Evolutionary conservation across 2,797 vertebrate species (phyloP), one percentile per base, ranked within the genome.

Genomic region (Siniperca undulata): DNA sequence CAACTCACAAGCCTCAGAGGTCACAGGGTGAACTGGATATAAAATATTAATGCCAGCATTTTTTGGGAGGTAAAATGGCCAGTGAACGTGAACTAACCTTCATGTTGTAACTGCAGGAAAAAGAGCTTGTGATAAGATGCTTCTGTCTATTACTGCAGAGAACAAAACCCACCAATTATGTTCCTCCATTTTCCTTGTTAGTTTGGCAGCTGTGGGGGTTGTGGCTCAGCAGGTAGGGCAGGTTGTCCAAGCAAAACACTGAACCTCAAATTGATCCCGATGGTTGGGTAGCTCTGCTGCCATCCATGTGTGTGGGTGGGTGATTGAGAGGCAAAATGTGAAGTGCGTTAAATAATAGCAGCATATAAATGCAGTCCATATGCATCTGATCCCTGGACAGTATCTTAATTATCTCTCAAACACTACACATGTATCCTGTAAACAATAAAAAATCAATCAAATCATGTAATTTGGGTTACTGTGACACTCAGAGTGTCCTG

Each of bases 191-290:
- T 13, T 30, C 52, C 55, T 52, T 2, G n/a, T 58, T n/a, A 34
- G 22, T 24, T 30, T 56, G 30, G 34, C 67, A 71, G 73, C 67
- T 30, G 46, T 12, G 59, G 13, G 4, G 61, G 53, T 24, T n/a
- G 46, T 27, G n/a, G 34, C 71, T 36, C 78, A 68, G 64, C 70
- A 38, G 24, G 52, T 52, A 30, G 36, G 48, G 30, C 56, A 24
- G 66, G 24, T n/a, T 10, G 9, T 72, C 77, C 3, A 40, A 34
- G 40, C 60, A 9, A n/a, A 62, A 73, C 61, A 11, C 70, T 7
- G 36, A 60, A 60, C 19, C 46, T 27, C 11, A 55, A 24, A 80
- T 36, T 27, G 62, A 80, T 60, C 53, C 53, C 3, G 5, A 52
- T 20, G 20, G 46, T 48, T 46, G 44, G 44, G 69, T 16, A 38